A percentile compares a stretch with the other conserved stretches of the same genome.
Evolutionary conservation across 1,140 invertebrate species (phyloP).

Genomic region (Saxidomus purpurata): DNA sequence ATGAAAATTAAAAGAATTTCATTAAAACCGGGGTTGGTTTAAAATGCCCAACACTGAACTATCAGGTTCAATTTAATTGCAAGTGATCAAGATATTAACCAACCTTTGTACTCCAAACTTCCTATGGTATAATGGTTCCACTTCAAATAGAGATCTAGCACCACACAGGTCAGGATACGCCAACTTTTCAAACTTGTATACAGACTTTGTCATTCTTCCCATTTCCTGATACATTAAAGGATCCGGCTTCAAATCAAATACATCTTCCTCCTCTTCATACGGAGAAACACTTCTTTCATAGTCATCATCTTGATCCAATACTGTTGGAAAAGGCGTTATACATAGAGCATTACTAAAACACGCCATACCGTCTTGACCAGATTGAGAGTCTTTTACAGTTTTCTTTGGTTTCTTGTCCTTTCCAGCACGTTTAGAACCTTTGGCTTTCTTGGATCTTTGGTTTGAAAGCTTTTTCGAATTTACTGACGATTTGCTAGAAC

Average conservation of each 20-base stretch:
- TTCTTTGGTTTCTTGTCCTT: conserved; percentile 74
- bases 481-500: conserved; percentile 44
- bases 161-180: conserved; percentile 85
- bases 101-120: conserved; percentile 86
- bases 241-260: conserved; percentile 73
- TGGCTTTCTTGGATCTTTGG: conserved; percentile 73
- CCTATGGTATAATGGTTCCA: conserved; percentile 80
- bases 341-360: conserved; percentile 71
- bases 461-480: conserved; percentile 53
- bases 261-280: conserved; percentile 75
- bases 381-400: conserved; percentile 41
- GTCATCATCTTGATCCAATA: conserved; percentile 65
- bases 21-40: too few relatives aligned
- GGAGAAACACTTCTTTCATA: conserved; percentile 57
- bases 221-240: conserved; percentile 76
- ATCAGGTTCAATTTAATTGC: too few relatives aligned
- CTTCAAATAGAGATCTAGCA: conserved; percentile 69
- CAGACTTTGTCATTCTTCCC: conserved; percentile 79
- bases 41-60: too few relatives aligned
- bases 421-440: conserved; percentile 70
- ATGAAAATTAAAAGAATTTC: too few relatives aligned
- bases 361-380: conserved; percentile 17
- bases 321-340: conserved; percentile 71
- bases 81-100: too few relatives aligned
- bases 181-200: conserved; percentile 84